These are phyloP conservation scores for Oxyruncus cristatus DNA, from an alignment of 2,113 vertebrate species.

Conservation along the genomic window DNA sequence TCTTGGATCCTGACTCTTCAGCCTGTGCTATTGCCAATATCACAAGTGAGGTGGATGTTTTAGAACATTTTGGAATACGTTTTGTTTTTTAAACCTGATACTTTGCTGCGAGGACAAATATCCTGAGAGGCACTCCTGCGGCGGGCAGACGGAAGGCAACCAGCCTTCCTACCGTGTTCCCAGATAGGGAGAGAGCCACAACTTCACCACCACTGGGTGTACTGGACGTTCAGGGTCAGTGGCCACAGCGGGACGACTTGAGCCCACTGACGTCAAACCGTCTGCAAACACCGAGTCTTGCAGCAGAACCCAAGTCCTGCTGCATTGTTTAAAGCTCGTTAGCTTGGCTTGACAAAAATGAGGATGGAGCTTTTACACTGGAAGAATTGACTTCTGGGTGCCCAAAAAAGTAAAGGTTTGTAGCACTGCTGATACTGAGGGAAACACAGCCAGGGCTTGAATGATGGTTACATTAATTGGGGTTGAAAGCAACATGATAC, in stretches of 20 bases:
- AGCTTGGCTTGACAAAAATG: background rate
- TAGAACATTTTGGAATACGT: background rate
- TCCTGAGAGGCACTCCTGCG: background rate
- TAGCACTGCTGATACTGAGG: rapidly evolving
- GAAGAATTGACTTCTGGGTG: background rate
- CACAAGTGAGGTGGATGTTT: background rate
- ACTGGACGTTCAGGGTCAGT: background rate
- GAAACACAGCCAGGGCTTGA: background rate
- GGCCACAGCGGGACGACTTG: background rate
- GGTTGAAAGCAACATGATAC: background rate
- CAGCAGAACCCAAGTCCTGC: background rate
- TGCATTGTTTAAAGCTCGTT: background rate
- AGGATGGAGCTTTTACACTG: background rate
- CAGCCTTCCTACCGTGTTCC: background rate
- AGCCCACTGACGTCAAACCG: background rate
- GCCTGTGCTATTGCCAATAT: rapidly evolving
- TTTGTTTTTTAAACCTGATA: background rate
- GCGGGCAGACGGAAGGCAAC: background rate
- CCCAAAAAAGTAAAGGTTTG: background rate
- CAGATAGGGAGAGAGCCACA: background rate
- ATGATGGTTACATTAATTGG: background rate
- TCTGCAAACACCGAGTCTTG: background rate
- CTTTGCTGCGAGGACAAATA: background rate
- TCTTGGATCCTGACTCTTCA: background rate
- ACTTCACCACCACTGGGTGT: background rate